These are phyloP conservation scores for Nowickia ferox DNA, from an alignment of 2,888 invertebrate genomes.

Conservation along the genomic window DNA sequence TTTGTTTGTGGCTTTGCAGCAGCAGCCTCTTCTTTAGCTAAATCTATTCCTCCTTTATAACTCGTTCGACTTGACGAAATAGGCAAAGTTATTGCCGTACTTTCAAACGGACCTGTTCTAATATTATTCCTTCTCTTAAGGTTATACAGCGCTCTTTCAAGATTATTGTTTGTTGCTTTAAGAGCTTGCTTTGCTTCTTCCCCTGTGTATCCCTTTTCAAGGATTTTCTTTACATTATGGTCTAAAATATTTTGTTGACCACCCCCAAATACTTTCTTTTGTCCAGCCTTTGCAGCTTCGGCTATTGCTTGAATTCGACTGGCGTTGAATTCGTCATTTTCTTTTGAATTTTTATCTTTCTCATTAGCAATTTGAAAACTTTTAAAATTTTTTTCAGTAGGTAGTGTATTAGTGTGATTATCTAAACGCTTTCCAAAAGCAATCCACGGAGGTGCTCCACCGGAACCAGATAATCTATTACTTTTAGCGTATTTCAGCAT, in stretches of 20 bases:
- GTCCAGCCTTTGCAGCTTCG: constrained; percentile 89
- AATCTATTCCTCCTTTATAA: constrained; percentile 76
- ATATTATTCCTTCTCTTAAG: constrained; percentile 84
- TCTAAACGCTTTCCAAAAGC: constrained; percentile 93
- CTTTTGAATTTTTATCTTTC: constrained; percentile 84
- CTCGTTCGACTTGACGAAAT: constrained; percentile 36
- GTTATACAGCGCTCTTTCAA: constrained; percentile 88
- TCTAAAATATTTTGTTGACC: constrained; percentile 88
- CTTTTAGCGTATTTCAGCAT: constrained; percentile 86
- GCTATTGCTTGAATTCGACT: constrained; percentile 95
- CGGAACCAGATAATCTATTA: constrained; percentile 82
- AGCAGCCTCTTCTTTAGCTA: constrained; percentile 85
- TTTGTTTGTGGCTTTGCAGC: constrained; percentile 90
- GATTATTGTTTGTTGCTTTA: constrained; percentile 88
- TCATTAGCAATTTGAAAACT: constrained; percentile 84
- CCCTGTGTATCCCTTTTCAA: constrained; percentile 90
- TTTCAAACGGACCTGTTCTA: constrained; percentile 59
- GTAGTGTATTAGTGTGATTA: constrained; percentile 81
- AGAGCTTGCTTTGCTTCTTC: constrained; percentile 91
- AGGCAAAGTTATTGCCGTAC: constrained; percentile 46
- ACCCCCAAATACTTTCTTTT: constrained; percentile 87
- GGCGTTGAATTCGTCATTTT: constrained; percentile 93
- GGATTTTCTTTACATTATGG: constrained; percentile 90
- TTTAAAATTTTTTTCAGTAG: constrained; percentile 87
- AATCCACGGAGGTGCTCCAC: constrained; percentile 95